Evolutionary conservation across 2,797 vertebrate genomes (phyloP), one percentile per base, ranked within the genome.

Genomic region (Gymnopithys bicolor): DNA sequence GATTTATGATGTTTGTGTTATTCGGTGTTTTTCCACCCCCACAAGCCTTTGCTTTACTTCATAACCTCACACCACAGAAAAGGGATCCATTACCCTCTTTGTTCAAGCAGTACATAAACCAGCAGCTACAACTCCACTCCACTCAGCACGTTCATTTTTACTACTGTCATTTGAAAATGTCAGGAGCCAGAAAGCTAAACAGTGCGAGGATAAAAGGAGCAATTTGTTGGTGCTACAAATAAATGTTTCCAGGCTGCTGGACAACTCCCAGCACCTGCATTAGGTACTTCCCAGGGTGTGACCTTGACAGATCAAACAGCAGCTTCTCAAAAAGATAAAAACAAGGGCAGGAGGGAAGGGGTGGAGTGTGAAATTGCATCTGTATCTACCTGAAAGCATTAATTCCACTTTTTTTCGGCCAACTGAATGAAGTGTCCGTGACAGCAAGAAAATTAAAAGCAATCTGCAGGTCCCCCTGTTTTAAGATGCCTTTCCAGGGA

Each of bases 121-220:
- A 83, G 41, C 62, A 89, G 39, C n/a, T 52, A 32, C 55, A 58
- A 32, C 32, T 89, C 30, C 60, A 48, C 60, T 89, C 13, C 46
- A 28, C 41, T 67, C 53, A 45, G 35, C 51, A 45, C 37, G 6
- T 12, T 74, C 41, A 22, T 78, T 84, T 91, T 94, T 86, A 75
- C 62, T 88, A 12, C 35, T 68, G 48, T 69, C 43, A 63, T 91
- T 93, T 76, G 69, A 63, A 95, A 95, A 93, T 84, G 56, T 77
- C 60, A 86, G 22, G 37, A 94, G 41, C 9, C 27, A 84, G 71
- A 33, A 10, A 70, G 23, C 53, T 87, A 41, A 87, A 66, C n/a
- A 89, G 21, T 60, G 55, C 30, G 76, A 86, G 73, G 22, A 56
- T 21, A 64, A 91, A 67, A 87, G 55, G 67, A 93, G 80, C 35